Evolutionary conservation across 2,888 invertebrate species (phyloP), one percentile per base, ranked within the genome.

Genomic region (Lapara coniferarum): DNA sequence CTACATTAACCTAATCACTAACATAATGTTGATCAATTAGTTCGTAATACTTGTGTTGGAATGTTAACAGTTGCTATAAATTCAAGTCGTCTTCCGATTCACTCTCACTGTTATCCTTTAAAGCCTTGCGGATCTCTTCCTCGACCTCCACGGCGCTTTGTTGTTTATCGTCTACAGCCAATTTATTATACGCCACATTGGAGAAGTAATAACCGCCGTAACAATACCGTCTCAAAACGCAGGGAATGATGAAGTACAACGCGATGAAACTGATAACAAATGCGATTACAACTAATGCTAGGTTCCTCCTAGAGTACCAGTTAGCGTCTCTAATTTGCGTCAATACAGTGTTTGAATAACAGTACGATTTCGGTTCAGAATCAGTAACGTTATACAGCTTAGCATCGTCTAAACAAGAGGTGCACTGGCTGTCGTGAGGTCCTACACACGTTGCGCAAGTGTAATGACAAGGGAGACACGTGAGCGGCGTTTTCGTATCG

Each of bases 391-490:
- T 92, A 75, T 89, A 90, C 66, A 96, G 86, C 73, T 89, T 87
- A 8, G 96, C 95, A 83, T 97, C 97, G 8, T 94, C 94, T 81
- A 95, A 95, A 86, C 97, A 97, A 7, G 94, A 89, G 57, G 92
- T 87, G 85, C 97, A 97, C 79, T 97, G 95, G 80, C 95, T 95
- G 86, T 96, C 95, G 76, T 95, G 94, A 10, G 96, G 95, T 12
- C 97, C 97, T 10, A 89, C 87, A 81, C 97, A 97, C 12, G 94
- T 93, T 70, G 94, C 94, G 84, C 97, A 97, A n/a, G 96, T 95
- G 85, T 97, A 97, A 88, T 97, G 97, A 83, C 97, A 97, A 49
- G 92, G 89, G 2, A 95, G 87, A 81, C 97, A 97, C 68, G 92
- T 89, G 49, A 87, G 85, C 10, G 91, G 92, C 52, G 83, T 76